These are phyloP conservation scores for Alces alces DNA, from an alignment of 2,113 vertebrate genomes.

Conservation along the genomic window DNA sequence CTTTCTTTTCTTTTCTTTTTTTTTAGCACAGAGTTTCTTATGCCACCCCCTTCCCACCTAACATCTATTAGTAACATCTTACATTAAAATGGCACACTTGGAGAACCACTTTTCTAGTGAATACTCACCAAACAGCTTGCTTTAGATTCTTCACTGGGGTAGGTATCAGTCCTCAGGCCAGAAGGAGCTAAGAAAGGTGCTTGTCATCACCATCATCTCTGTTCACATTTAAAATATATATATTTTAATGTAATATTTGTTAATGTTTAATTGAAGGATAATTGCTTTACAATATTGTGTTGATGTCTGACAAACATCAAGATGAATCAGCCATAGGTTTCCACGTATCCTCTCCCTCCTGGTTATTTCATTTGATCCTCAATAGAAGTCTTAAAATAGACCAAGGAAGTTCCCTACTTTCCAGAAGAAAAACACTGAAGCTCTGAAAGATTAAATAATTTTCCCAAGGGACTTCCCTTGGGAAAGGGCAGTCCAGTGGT, in stretches of 20 bases:
- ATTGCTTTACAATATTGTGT: background rate
- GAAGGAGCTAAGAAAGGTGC: background rate
- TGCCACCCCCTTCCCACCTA: background rate
- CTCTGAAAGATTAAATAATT: slow-evolving; percentile 7
- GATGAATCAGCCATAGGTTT: background rate
- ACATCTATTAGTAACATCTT: background rate
- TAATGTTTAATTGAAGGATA: background rate
- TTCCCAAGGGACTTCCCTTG: background rate
- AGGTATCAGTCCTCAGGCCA: background rate
- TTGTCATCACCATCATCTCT: background rate
- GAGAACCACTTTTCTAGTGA: background rate
- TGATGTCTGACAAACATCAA: background rate
- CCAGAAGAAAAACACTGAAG: background rate
- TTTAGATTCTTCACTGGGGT: background rate
- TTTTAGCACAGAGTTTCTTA: background rate
- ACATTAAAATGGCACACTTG: background rate
- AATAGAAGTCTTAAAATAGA: background rate
- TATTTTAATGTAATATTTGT: background rate
- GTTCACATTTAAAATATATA: background rate
- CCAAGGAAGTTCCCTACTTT: background rate
- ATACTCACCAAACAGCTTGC: background rate
- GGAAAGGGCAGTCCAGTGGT: background rate
- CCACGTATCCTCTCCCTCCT: background rate
- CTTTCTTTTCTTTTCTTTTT: no score
- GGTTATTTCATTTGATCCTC: background rate